Conservation (phyloP, 2,888 invertebrate species). For the Charanyca ferruginea region DNA sequence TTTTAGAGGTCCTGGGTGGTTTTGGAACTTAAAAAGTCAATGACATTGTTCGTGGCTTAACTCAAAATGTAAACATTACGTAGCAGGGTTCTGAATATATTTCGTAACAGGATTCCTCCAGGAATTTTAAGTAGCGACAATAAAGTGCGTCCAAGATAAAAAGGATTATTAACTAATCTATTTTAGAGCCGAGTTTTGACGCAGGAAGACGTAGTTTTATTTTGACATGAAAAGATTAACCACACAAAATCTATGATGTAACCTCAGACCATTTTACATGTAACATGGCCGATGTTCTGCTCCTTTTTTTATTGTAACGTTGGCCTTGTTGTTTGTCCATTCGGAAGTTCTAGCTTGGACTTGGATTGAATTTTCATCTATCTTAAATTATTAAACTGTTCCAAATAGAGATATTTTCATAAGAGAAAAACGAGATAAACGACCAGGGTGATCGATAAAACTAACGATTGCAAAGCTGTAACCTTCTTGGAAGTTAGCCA, state of each 20-base stretch:
- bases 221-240: constrained; percentile 47
- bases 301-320: neutral
- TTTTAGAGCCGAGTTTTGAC: constrained; percentile 59
- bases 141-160: constrained; percentile 67
- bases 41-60: constrained; percentile 68
- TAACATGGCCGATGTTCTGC: no score
- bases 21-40: constrained; percentile 69
- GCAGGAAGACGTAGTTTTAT: constrained; percentile 44
- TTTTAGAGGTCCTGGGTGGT: constrained; percentile 66
- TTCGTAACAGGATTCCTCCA: constrained; percentile 67
- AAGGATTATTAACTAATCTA: constrained; percentile 71
- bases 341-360: no score
- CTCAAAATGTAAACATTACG: constrained; percentile 70
- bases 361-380: no score
- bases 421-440: neutral
- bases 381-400: no score
- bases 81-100: constrained; percentile 62
- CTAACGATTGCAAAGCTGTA: neutral
- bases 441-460: neutral
- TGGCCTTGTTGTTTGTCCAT: neutral
- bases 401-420: neutral
- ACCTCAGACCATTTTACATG: no score
- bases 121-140: constrained; percentile 61
- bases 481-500: constrained; percentile 12
- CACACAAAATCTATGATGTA: constrained; percentile 27